Percentiles rank a stretch among this genome's conserved stretches.
Evolutionary conservation across 2,888 invertebrate genomes (phyloP).

Genomic region (Microplitis manilae): DNA sequence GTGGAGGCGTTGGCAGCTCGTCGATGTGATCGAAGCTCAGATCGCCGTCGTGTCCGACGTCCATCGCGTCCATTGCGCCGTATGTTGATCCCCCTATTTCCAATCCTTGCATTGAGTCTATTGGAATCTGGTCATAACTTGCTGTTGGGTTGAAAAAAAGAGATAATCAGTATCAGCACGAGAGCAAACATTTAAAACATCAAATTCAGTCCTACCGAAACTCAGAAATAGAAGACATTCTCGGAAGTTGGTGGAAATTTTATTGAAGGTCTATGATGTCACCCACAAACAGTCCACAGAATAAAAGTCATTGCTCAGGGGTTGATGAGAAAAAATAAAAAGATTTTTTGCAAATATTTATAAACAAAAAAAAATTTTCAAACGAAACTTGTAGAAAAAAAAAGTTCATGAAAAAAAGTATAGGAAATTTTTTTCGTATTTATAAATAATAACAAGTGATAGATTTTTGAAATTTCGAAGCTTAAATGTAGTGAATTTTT

Average conservation of each 20-base stretch:
- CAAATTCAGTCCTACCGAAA: background rate
- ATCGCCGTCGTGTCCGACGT: constrained; percentile 83
- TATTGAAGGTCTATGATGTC: too few species aligned
- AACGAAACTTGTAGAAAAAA: too few species aligned
- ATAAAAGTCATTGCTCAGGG: too few species aligned
- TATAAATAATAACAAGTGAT: background rate
- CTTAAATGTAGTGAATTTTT: too few species aligned
- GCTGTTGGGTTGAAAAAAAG: constrained; percentile 53
- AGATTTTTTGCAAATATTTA: background rate
- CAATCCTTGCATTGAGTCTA: constrained; percentile 96
- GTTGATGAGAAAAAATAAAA: background rate
- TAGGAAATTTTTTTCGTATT: background rate
- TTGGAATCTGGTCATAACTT: constrained; percentile 98
- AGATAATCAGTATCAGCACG: too few species aligned
- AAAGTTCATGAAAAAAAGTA: too few species aligned
- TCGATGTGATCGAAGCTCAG: constrained; percentile 85
- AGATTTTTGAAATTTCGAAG: background rate
- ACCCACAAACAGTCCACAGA: too few species aligned
- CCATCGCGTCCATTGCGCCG: constrained; percentile 89
- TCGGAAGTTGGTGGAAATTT: too few species aligned
- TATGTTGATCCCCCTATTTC: constrained; percentile 88
- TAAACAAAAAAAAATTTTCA: too few species aligned
- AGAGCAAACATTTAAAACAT: background rate
- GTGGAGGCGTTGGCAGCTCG: constrained; percentile 86
- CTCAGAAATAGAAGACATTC: background rate